Evolutionary conservation across 2,113 vertebrate species (phyloP).

Genomic region (Siniperca chuatsi): DNA sequence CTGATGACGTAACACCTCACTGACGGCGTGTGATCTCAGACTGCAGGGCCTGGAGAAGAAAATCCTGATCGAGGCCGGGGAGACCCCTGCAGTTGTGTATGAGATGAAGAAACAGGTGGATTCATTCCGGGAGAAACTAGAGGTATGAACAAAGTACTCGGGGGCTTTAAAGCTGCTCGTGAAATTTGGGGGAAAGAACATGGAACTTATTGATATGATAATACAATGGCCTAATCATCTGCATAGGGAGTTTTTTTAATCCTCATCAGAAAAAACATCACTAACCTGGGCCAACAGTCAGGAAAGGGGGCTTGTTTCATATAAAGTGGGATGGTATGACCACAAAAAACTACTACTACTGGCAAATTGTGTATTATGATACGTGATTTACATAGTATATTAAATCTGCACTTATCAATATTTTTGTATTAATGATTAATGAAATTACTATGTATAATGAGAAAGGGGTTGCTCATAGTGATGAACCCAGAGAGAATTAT

Average conservation of each 20-base stretch:
- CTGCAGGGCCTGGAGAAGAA: conserved; percentile 86
- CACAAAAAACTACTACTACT: background rate
- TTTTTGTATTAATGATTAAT: too few species aligned
- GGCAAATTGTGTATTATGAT: background rate
- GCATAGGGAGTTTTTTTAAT: background rate
- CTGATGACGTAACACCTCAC: background rate
- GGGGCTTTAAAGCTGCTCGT: background rate
- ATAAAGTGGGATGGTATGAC: too few species aligned
- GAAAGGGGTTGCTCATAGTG: too few species aligned
- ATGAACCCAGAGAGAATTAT: too few species aligned
- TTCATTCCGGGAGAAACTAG: conserved; percentile 85
- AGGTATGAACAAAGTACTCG: conserved; percentile 65
- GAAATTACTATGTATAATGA: too few species aligned
- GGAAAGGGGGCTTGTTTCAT: background rate
- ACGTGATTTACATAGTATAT: background rate
- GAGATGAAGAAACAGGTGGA: conserved; percentile 87
- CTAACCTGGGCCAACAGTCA: background rate
- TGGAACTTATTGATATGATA: background rate
- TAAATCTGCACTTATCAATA: background rate
- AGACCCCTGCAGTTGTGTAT: conserved; percentile 81
- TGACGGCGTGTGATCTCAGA: conserved; percentile 57
- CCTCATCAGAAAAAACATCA: background rate
- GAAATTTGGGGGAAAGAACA: background rate
- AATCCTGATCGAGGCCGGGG: conserved; percentile 74
- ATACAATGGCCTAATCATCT: background rate